Evolutionary conservation across 2,797 vertebrate species (phyloP).

Genomic region (Tadarida brasiliensis): DNA sequence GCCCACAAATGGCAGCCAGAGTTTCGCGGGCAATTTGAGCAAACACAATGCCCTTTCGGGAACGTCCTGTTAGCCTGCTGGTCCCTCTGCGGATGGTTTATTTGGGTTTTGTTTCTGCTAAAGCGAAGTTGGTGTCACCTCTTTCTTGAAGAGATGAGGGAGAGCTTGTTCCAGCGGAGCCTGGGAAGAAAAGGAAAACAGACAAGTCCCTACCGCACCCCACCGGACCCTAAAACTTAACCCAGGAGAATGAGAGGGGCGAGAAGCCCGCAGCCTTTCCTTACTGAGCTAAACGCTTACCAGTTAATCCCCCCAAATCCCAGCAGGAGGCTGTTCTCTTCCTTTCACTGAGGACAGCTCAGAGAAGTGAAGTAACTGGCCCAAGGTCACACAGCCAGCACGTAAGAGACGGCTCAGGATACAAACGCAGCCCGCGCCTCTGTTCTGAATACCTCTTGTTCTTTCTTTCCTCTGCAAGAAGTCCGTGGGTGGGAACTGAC

Average conservation of each 20-base stretch:
- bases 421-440: neutral
- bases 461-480: neutral
- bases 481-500: neutral
- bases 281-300: neutral
- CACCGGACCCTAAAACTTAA: neutral
- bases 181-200: neutral
- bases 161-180: neutral
- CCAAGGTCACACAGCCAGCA: neutral
- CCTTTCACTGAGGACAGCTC: neutral
- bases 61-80: conserved; percentile 37
- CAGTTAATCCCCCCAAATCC: neutral
- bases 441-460: neutral
- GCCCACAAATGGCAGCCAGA: neutral
- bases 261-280: neutral
- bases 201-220: neutral
- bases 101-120: conserved; percentile 30
- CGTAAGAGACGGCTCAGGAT: neutral
- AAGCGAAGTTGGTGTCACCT: conserved; percentile 24
- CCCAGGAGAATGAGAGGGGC: neutral
- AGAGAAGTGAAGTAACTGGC: neutral
- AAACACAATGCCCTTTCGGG: conserved; percentile 51
- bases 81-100: neutral
- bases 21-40: neutral
- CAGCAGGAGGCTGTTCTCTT: neutral
- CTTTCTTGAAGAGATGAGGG: neutral